These are phyloP conservation scores for Gobiocypris rarus DNA, from an alignment of 2,113 vertebrate species.

Conservation along the genomic window DNA sequence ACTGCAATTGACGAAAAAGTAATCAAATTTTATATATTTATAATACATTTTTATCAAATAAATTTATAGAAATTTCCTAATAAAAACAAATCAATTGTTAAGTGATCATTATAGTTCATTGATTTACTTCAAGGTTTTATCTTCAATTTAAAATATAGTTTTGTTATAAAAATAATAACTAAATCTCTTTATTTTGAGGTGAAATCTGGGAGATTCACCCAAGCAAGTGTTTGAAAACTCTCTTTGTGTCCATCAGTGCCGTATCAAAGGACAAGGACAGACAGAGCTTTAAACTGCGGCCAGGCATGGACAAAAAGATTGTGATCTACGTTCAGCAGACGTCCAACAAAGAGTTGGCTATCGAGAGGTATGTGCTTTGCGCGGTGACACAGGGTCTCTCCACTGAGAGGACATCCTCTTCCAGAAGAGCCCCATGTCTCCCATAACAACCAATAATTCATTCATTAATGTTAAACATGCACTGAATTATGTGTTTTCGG, in stretches of 20 bases:
- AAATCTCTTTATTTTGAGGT: neutral
- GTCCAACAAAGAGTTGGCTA: conserved; percentile 96
- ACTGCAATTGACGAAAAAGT: too few species aligned
- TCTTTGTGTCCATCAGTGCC: conserved; percentile 75
- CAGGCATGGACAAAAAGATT: conserved; percentile 97
- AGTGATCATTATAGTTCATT: too few species aligned
- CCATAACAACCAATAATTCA: conserved; percentile 48
- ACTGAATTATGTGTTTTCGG: conserved; percentile 37
- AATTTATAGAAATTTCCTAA: too few species aligned
- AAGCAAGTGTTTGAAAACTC: neutral
- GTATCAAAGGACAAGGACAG: conserved; percentile 98
- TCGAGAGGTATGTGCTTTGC: conserved; percentile 86
- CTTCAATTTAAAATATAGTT: neutral
- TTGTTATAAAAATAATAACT: neutral
- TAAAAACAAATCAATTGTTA: too few species aligned
- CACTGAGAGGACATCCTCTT: neutral
- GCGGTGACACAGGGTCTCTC: neutral
- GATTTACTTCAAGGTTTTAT: neutral
- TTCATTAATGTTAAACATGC: conserved; percentile 55
- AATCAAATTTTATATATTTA: too few species aligned
- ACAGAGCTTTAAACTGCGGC: conserved; percentile 96
- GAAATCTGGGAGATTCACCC: neutral
- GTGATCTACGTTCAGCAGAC: conserved; percentile 97
- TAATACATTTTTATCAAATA: too few species aligned
- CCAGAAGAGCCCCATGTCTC: conserved; percentile 7